These are phyloP conservation scores for Cynodonichthys magdalenae DNA, from an alignment of 2,797 vertebrate genomes.

Conservation along the genomic window DNA sequence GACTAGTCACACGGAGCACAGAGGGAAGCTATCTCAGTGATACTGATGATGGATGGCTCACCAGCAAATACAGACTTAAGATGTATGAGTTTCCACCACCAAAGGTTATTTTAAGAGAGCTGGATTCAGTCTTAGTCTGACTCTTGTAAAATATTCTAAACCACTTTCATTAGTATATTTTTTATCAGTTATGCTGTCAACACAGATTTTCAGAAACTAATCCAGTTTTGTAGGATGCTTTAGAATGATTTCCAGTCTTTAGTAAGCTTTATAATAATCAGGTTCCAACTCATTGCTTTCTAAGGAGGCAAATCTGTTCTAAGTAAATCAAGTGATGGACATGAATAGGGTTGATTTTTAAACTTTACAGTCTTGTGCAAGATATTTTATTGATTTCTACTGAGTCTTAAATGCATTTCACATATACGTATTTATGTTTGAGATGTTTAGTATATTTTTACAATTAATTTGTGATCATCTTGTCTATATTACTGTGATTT, in stretches of 20 bases:
- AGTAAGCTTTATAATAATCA: neutral
- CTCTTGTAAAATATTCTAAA: neutral
- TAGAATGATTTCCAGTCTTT: neutral
- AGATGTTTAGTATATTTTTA: no score
- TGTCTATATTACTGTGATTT: no score
- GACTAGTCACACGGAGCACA: conserved; percentile 14
- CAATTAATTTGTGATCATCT: no score
- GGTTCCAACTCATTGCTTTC: neutral
- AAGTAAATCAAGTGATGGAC: neutral
- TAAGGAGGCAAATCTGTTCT: neutral
- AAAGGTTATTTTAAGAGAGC: conserved; percentile 16
- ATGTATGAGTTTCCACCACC: conserved; percentile 39
- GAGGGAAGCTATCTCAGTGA: conserved; percentile 12
- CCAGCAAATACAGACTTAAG: conserved; percentile 28
- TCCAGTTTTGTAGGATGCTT: neutral
- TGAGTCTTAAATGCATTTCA: no score
- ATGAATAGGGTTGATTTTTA: neutral
- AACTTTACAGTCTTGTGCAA: neutral
- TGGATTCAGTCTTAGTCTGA: neutral
- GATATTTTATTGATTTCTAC: no score
- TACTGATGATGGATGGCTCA: conserved; percentile 44
- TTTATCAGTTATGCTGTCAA: neutral
- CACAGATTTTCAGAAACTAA: neutral
- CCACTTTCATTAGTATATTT: no score
- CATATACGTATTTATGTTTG: no score